Conservation (phyloP, 2,888 invertebrate genomes). For the Micropterix aruncella region DNA sequence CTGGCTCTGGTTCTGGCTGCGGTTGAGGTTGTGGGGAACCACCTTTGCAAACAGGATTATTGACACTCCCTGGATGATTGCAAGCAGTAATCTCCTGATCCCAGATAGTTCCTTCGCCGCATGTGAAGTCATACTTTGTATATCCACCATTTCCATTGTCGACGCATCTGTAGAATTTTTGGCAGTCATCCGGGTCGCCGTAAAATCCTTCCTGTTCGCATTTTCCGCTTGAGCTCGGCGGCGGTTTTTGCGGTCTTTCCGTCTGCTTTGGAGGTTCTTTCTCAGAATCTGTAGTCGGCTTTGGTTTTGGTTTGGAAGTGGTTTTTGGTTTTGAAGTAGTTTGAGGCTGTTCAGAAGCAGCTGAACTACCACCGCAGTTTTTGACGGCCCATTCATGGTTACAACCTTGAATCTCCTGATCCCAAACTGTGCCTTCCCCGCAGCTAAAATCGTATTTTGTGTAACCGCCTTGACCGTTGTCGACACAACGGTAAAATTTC, state of each 20-base stretch:
- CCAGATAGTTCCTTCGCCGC: slow-evolving; percentile 43
- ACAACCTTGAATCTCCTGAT: slow-evolving; percentile 28
- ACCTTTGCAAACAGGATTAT: slow-evolving; percentile 22
- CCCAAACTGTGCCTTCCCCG: slow-evolving; percentile 51
- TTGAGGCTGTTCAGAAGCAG: background rate
- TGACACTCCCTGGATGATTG: slow-evolving; percentile 31
- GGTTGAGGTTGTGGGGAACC: slow-evolving; percentile 3
- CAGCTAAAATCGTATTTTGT: slow-evolving; percentile 48
- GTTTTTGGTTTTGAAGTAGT: slow-evolving; percentile 2
- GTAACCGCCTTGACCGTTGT: slow-evolving; percentile 41
- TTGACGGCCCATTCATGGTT: slow-evolving; percentile 26
- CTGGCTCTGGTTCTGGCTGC: slow-evolving; percentile 7
- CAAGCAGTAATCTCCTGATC: slow-evolving; percentile 27
- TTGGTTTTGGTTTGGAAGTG: slow-evolving; percentile 1
- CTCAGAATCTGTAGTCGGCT: slow-evolving; percentile 1
- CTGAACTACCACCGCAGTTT: slow-evolving; percentile 7
- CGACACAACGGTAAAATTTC: slow-evolving; percentile 54
- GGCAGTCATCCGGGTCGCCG: slow-evolving; percentile 24
- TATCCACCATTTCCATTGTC: slow-evolving; percentile 23
- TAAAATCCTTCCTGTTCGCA: slow-evolving; percentile 23
- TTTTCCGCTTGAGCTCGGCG: slow-evolving; percentile 2
- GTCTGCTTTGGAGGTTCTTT: background rate
- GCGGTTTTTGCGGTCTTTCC: slow-evolving; percentile 3
- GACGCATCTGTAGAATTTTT: slow-evolving; percentile 31
- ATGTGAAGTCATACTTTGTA: slow-evolving; percentile 32